Evolutionary conservation across 2,797 vertebrate species (phyloP), one percentile per base, ranked within the genome.

Genomic region (Pseudomugil tenellus): DNA sequence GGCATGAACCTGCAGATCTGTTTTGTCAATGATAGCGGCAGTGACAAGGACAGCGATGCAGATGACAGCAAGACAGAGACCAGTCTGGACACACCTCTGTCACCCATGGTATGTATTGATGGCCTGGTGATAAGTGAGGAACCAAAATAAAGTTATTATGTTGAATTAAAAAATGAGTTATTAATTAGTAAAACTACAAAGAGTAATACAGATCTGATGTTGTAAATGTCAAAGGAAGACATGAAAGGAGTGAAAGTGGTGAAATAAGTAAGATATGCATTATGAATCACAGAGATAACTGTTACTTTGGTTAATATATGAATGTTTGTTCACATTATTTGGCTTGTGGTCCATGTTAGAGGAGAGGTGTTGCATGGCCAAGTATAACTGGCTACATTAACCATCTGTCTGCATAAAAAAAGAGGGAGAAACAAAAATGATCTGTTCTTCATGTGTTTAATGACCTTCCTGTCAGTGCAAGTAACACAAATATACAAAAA

Each of bases 1-100:
- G 98, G 98, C 86, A 99, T 99, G 98, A 99, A 99, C 91, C 94
- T 99, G 66, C 98, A 99, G 90, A 99, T 99, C 76, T 99, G 98
- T 87, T 99, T 99, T 13, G 97, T 99, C 67, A 99, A 99, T 0
- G 98, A 99, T 92, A 99, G 97, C 0, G 94, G 98, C 87, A 99
- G 98, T 0, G 98, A 99, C 87, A 99, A 99, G 92, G 98, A 99
- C 92, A 99, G 98, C 0, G 98, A 99, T 54, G 98, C 95, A 0
- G 98, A 99, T 0, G 97, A 98, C 94, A 99, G 98, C 91, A 99
- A 97, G 94, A 98, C 97, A 0, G 98, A 99, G 90, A 98, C 97
- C 80, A 99, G 98, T 78, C 86, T 98, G 95, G 97, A 99, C 91
- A 99, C 97, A 0, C 98, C 98, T 0, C 84, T 98, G 89, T 99